Conservation (phyloP, 2,113 vertebrate species). For the Cephalopterus ornatus region DNA sequence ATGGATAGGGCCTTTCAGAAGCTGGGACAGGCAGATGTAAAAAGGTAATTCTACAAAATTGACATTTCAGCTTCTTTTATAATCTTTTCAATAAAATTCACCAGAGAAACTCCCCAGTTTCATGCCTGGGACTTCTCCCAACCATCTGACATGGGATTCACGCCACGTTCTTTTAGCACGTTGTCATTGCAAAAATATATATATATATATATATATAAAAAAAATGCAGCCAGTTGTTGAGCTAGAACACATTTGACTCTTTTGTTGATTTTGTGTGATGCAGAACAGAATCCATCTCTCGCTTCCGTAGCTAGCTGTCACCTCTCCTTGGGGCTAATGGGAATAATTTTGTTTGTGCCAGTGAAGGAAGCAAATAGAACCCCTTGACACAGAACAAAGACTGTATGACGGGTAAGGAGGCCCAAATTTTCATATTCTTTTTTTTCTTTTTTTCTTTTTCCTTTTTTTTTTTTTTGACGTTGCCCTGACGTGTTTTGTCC, state of each 20-base stretch:
- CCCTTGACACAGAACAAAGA: conserved; percentile 53
- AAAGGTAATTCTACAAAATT: not conserved
- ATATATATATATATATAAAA: too few species aligned
- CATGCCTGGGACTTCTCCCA: not conserved
- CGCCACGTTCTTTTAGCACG: not conserved
- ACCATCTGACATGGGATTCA: not conserved
- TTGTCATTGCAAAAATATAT: not conserved
- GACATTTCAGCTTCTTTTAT: not conserved
- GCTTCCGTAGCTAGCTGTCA: conserved; percentile 58
- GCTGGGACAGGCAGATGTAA: not conserved
- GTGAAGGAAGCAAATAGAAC: conserved; percentile 59
- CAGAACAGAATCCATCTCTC: conserved; percentile 55
- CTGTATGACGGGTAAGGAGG: conserved; percentile 56
- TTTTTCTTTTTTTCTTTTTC: not conserved
- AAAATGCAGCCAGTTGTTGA: not conserved
- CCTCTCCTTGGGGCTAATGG: conserved; percentile 55
- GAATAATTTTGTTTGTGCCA: conserved; percentile 61
- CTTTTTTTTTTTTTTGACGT: not conserved
- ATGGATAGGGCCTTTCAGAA: not conserved
- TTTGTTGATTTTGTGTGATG: conserved; percentile 61
- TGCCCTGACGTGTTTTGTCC: not conserved
- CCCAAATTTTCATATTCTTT: conserved; percentile 30
- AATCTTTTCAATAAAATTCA: not conserved
- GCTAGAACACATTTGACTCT: conserved; percentile 42
- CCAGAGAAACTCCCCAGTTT: not conserved